Evolutionary conservation across 2,888 invertebrate species (phyloP).

Genomic region (Aphodius granarius): DNA sequence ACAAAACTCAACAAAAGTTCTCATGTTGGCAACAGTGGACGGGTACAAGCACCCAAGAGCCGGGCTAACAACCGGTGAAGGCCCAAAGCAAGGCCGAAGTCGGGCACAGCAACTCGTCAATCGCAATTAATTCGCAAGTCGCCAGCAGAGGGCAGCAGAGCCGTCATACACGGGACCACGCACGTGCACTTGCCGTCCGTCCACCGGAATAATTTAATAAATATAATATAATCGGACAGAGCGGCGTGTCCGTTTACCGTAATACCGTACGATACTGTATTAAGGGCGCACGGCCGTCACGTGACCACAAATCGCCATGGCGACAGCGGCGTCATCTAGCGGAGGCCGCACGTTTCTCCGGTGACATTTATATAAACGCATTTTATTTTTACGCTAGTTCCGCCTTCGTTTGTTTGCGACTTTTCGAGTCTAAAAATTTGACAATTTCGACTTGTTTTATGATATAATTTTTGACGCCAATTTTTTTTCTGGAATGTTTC

Average conservation of each 20-base stretch:
- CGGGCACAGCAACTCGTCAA: not conserved
- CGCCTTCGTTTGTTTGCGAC: too few species aligned
- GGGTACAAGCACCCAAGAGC: constrained; percentile 16
- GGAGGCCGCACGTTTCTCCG: not conserved
- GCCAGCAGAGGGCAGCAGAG: not conserved
- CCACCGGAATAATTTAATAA: not conserved
- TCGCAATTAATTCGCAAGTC: not conserved
- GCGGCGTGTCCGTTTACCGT: not conserved
- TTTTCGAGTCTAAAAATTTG: too few species aligned
- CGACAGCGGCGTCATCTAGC: not conserved
- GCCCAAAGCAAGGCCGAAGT: constrained; percentile 36
- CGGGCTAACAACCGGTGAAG: constrained; percentile 42
- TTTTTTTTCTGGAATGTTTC: too few species aligned
- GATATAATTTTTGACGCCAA: too few species aligned
- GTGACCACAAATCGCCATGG: not conserved
- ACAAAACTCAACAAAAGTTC: too few species aligned
- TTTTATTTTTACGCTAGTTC: not conserved
- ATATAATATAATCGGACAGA: not conserved
- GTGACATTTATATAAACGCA: not conserved
- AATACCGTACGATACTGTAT: not conserved
- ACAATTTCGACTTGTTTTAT: too few species aligned
- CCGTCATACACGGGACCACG: not conserved
- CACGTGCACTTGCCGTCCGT: not conserved
- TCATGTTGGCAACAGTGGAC: not conserved
- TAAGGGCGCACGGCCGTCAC: not conserved